These are phyloP conservation scores for Cryptophagus acutangulus DNA, from an alignment of 2,888 invertebrate genomes.

Conservation along the genomic window DNA sequence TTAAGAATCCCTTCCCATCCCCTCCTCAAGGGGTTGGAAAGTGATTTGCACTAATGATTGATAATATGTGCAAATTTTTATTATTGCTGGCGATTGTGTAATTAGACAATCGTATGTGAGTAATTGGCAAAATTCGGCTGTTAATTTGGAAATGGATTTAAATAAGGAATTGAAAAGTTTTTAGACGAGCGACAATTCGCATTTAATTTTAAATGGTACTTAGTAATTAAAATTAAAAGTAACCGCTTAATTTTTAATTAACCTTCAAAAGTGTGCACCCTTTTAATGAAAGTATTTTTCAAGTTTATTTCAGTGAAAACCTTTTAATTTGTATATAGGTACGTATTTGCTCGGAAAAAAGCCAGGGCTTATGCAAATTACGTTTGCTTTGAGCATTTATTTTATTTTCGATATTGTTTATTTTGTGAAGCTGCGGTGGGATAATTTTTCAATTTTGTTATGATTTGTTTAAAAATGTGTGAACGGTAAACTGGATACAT, in stretches of 20 bases:
- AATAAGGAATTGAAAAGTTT: conserved; percentile 1
- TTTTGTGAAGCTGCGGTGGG: too few species aligned
- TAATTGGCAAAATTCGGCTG: background rate
- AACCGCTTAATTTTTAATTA: conserved; percentile 1
- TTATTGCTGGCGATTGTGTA: conserved; percentile 2
- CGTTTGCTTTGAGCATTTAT: too few species aligned
- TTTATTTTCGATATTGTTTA: too few species aligned
- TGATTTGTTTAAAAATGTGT: background rate
- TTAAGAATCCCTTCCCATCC: too few species aligned
- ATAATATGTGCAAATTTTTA: background rate
- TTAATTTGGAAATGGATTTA: conserved; percentile 1
- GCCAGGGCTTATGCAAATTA: too few species aligned
- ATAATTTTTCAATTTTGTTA: background rate
- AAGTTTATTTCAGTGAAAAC: conserved; percentile 1
- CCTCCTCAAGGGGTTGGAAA: too few species aligned
- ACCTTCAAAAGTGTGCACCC: background rate
- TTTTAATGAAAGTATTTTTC: conserved; percentile 1
- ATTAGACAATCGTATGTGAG: background rate
- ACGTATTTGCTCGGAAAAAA: too few species aligned
- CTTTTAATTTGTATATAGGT: conserved; percentile 1
- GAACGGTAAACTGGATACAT: background rate
- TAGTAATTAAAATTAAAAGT: background rate
- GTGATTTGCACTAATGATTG: too few species aligned
- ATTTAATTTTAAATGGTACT: conserved; percentile 1
- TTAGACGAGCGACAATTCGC: background rate